A percentile compares a stretch with the other conserved stretches of the same genome.
These are phyloP conservation scores for Idris sp. DNA, from an alignment of 1,140 invertebrate genomes.

Conservation along the genomic window DNA sequence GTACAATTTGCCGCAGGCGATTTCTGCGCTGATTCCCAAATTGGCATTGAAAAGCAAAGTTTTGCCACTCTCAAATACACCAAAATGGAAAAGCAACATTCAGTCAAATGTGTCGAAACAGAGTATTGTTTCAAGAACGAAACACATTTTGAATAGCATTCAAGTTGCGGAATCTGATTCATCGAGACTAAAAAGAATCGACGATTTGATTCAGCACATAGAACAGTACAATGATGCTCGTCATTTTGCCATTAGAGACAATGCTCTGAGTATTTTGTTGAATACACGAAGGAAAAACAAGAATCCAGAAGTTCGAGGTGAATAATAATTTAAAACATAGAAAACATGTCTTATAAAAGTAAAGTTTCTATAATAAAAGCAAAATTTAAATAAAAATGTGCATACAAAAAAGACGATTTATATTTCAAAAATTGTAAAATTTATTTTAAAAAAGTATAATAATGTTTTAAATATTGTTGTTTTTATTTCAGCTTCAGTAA, in stretches of 20 bases:
- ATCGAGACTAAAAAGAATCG: constrained; percentile 81
- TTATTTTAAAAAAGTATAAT: constrained; percentile 7
- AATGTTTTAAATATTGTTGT: constrained; percentile 2
- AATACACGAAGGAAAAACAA: constrained; percentile 72
- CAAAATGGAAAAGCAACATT: constrained; percentile 76
- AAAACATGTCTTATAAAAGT: too few species aligned
- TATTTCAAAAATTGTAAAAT: too few species aligned
- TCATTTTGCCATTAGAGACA: constrained; percentile 84
- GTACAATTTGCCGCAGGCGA: constrained; percentile 68
- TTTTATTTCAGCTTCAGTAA: constrained; percentile 69
- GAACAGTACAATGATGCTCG: constrained; percentile 85
- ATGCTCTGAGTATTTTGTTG: constrained; percentile 82
- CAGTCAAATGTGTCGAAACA: constrained; percentile 76
- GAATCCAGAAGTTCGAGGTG: constrained; percentile 75
- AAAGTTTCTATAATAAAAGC: too few species aligned
- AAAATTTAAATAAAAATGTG: too few species aligned
- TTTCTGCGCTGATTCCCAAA: constrained; percentile 69
- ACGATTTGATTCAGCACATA: constrained; percentile 85
- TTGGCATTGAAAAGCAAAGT: constrained; percentile 65
- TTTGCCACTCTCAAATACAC: constrained; percentile 50
- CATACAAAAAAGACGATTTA: too few species aligned
- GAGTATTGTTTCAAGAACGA: constrained; percentile 82
- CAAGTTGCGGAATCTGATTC: constrained; percentile 79
- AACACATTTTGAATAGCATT: constrained; percentile 83
- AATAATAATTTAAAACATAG: too few species aligned